These are phyloP conservation scores for Halocynthia roretzi DNA, from an alignment of 23 tunicate species.

Conservation along the genomic window DNA sequence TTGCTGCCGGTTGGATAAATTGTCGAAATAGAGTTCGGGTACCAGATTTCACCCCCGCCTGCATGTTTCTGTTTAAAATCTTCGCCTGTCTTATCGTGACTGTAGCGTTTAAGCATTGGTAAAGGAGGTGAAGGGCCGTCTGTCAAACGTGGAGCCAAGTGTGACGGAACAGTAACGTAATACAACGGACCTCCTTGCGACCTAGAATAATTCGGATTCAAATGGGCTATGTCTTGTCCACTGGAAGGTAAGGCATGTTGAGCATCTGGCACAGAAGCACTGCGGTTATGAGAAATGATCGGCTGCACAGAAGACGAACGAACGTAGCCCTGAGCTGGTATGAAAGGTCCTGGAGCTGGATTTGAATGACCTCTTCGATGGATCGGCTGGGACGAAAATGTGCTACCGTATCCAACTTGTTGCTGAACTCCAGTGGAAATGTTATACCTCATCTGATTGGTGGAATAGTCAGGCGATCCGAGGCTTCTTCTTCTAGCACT, in stretches of 20 bases:
- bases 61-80: neutral
- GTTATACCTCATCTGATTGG: no score
- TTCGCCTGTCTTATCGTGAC: slow-evolving; percentile 8
- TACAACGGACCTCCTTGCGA: slow-evolving; percentile 11
- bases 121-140: slow-evolving; percentile 21
- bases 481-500: slow-evolving; percentile 24
- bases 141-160: slow-evolving; percentile 35
- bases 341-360: slow-evolving; percentile 6
- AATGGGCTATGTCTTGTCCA: neutral
- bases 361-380: slow-evolving; percentile 26
- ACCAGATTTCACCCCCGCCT: no score
- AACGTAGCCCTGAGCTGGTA: neutral
- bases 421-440: no score
- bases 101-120: slow-evolving; percentile 2
- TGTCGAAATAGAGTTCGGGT: no score
- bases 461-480: neutral
- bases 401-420: slow-evolving; percentile 2
- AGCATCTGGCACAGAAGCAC: slow-evolving; percentile 8
- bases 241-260: neutral
- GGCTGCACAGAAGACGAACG: slow-evolving; percentile 1
- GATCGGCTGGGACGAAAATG: slow-evolving; percentile 18
- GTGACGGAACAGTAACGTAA: slow-evolving; percentile 36
- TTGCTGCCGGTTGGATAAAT: no score
- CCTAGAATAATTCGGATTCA: neutral
- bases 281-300: slow-evolving; percentile 9